A percentile compares a stretch with the other conserved stretches of the same genome.
Evolutionary conservation across 2,888 invertebrate genomes (phyloP).

Genomic region (Drosophila silvestris): DNA sequence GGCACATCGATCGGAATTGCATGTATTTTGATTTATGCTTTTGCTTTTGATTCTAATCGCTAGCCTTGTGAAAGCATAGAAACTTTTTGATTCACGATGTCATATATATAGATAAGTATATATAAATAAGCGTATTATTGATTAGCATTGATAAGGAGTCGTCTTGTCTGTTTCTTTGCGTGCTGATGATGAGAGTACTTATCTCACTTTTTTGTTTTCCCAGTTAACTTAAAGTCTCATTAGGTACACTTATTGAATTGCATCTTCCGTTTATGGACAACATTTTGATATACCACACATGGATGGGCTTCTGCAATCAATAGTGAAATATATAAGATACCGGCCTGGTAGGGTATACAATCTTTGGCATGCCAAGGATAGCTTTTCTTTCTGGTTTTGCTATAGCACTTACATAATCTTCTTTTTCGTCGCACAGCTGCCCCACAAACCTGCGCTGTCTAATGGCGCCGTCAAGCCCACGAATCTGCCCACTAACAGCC

Average conservation of each 20-base stretch:
- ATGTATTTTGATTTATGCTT: background rate
- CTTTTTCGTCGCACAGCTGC: constrained; percentile 21
- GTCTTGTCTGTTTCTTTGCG: background rate
- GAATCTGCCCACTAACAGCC: constrained; percentile 67
- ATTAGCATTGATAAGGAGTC: background rate
- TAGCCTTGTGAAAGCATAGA: background rate
- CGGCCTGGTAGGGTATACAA: background rate
- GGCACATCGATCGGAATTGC: background rate
- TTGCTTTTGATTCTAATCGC: background rate
- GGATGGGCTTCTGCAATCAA: background rate
- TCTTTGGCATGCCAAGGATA: background rate
- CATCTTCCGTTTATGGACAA: background rate
- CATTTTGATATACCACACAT: background rate
- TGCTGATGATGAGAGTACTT: background rate
- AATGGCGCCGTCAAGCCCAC: constrained; percentile 72
- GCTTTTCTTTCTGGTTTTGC: background rate
- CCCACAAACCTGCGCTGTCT: constrained; percentile 64
- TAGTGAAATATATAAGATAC: background rate
- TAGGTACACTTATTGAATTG: background rate
- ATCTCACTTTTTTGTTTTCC: background rate
- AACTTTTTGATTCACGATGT: background rate
- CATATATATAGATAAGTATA: background rate
- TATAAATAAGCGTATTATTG: background rate
- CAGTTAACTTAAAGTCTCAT: background rate
- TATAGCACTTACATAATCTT: constrained; percentile 1